Conservation (phyloP, 2,113 vertebrate species). For the Halcyon senegalensis region DNA sequence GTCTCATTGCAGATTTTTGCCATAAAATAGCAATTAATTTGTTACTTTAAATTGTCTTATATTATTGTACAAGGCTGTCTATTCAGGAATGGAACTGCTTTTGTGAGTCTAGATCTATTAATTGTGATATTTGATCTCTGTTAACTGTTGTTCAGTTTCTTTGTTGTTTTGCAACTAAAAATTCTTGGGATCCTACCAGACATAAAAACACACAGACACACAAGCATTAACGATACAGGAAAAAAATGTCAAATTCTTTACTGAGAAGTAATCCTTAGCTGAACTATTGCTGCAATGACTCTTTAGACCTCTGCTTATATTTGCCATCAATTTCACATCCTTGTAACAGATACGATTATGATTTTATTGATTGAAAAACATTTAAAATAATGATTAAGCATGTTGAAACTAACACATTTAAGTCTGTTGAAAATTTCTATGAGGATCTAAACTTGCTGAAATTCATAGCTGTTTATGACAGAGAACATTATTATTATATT, state of each 20-base stretch:
- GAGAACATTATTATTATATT: not conserved
- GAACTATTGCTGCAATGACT: not conserved
- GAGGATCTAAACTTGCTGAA: not conserved
- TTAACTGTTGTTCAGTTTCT: not conserved
- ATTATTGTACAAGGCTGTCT: not conserved
- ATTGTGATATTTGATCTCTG: not conserved
- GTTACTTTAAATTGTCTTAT: not conserved
- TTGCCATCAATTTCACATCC: not conserved
- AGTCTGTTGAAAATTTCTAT: not conserved
- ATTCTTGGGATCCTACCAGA: not conserved
- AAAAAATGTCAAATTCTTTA: not conserved
- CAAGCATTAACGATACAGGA: not conserved
- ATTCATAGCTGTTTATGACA: not conserved
- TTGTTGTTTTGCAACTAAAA: not conserved
- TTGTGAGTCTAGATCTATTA: not conserved
- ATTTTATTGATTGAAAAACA: not conserved
- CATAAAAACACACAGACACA: fast-evolving
- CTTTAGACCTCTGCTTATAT: not conserved
- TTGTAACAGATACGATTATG: not conserved
- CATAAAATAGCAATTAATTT: not conserved
- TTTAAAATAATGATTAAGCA: not conserved
- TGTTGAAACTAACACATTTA: not conserved
- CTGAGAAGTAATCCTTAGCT: not conserved
- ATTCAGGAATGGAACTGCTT: not conserved
- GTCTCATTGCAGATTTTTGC: not conserved